These are phyloP conservation scores for Laterallus jamaicensis DNA, from an alignment of 2,113 vertebrate genomes.

Conservation along the genomic window DNA sequence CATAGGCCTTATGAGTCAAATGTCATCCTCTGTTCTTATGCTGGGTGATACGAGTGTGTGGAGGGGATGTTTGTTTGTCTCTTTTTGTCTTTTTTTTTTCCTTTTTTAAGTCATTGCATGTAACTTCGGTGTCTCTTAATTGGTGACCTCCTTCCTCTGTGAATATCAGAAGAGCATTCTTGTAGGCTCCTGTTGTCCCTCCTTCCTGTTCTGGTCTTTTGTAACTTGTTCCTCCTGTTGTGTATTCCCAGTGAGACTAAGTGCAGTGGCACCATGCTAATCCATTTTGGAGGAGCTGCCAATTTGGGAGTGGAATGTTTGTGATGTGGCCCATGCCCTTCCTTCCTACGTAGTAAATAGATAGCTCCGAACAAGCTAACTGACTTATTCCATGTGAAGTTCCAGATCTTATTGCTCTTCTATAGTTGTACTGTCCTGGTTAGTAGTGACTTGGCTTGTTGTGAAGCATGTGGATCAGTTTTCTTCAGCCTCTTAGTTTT, in stretches of 20 bases:
- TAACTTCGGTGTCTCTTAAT: background rate
- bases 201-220: background rate
- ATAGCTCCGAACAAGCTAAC: conserved; percentile 32
- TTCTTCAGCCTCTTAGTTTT: conserved; percentile 43
- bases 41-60: background rate
- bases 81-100: background rate
- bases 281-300: background rate
- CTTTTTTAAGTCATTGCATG: background rate
- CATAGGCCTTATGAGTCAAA: background rate
- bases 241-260: background rate
- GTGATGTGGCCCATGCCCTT: conserved; percentile 20
- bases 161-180: background rate
- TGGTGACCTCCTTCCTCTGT: background rate
- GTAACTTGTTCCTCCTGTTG: background rate
- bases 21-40: background rate
- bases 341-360: conserved; percentile 33
- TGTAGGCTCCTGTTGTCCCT: background rate
- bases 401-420: background rate
- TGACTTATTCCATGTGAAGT: background rate
- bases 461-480: background rate
- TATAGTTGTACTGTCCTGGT: background rate
- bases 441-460: conserved; percentile 21
- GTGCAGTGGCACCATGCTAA: conserved; percentile 16
- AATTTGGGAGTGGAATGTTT: background rate
- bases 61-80: background rate